phyloP scores from a whole-genome alignment of 2,888 invertebrate genomes.

The Tetragnatha montana region DNA sequence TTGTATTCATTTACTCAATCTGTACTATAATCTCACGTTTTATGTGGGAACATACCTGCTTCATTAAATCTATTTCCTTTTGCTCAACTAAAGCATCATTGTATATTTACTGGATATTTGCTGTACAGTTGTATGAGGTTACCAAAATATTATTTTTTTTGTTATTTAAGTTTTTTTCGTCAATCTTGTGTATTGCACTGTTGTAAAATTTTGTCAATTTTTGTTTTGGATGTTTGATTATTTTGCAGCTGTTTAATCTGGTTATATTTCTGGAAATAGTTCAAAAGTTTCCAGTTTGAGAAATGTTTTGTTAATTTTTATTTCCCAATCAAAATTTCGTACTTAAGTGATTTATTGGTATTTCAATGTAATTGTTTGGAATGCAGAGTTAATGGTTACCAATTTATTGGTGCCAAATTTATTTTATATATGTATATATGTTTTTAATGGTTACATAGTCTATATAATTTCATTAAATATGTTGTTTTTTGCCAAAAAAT shows the following conservation, averaged over 20 bases:
- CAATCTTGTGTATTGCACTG: constrained; percentile 28
- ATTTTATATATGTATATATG: constrained; percentile 45
- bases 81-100: constrained; percentile 48
- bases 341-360: constrained; percentile 37
- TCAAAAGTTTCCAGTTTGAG: neutral
- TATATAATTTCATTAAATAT: constrained; percentile 44
- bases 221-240: constrained; percentile 27
- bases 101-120: constrained; percentile 27
- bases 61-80: constrained; percentile 20
- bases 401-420: constrained; percentile 66
- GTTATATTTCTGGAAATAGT: neutral
- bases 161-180: constrained; percentile 14
- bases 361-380: constrained; percentile 1
- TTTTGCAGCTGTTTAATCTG: constrained; percentile 15
- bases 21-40: neutral
- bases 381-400: constrained; percentile 51
- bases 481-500: constrained; percentile 57
- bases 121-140: constrained; percentile 27
- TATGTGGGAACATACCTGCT: neutral
- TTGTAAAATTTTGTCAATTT: constrained; percentile 30
- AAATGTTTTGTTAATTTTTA: constrained; percentile 21
- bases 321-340: constrained; percentile 45
- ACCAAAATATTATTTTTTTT: constrained; percentile 28
- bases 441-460: constrained; percentile 44
- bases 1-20: too few species aligned